Percentiles rank a stretch among this genome's conserved stretches.
Conservation (phyloP, 2,797 vertebrate genomes). For the Echiichthys vipera region DNA sequence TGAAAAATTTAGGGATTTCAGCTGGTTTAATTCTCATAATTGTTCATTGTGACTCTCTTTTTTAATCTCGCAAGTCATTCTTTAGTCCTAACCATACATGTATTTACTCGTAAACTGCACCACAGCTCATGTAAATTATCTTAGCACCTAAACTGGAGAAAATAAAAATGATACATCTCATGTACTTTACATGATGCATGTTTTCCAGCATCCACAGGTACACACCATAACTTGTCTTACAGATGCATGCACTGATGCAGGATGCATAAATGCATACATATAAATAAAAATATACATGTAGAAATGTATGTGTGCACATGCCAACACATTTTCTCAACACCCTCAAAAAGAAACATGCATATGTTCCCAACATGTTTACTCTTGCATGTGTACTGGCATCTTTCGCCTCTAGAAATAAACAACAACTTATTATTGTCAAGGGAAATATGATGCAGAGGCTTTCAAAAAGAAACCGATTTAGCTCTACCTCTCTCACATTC, state of each 20-base stretch:
- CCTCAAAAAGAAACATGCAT: background rate
- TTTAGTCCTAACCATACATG: background rate
- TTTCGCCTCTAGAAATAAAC: background rate
- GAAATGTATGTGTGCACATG: background rate
- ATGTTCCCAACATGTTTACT: background rate
- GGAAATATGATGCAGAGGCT: background rate
- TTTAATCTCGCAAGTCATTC: background rate
- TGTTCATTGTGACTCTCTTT: background rate
- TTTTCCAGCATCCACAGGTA: background rate
- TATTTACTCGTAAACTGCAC: background rate
- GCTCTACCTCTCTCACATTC: background rate
- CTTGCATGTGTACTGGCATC: background rate
- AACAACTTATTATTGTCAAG: background rate
- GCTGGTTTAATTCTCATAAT: constrained; percentile 15
- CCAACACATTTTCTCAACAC: background rate
- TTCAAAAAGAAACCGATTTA: background rate
- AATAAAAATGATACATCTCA: background rate
- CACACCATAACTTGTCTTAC: background rate
- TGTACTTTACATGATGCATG: background rate
- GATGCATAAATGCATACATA: background rate
- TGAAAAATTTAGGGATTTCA: constrained; percentile 17
- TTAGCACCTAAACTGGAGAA: background rate
- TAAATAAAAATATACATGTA: background rate
- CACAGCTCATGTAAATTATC: no score
- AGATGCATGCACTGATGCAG: background rate